Evolutionary conservation across 2,888 invertebrate genomes (phyloP).

Genomic region (Ormyrus rosae): DNA sequence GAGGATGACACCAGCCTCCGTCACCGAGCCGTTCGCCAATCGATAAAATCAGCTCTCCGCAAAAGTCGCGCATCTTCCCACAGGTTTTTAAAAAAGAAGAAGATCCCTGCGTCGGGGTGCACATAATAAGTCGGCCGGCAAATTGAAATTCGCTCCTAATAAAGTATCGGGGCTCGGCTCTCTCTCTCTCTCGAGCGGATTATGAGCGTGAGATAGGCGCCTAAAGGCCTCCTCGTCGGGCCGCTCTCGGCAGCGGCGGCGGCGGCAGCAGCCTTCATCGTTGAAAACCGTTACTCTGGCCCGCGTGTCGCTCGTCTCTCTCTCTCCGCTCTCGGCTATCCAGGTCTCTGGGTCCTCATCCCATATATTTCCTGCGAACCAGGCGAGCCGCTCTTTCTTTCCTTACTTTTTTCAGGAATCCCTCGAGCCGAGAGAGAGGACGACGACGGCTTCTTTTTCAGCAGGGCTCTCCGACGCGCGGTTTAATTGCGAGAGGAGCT

Average conservation of each 20-base stretch:
- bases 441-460: too few species aligned
- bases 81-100: slow-evolving; percentile 14
- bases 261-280: slow-evolving; percentile 69
- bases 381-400: slow-evolving; percentile 31
- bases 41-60: too few species aligned
- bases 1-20: too few species aligned
- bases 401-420: slow-evolving; percentile 25
- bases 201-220: slow-evolving; percentile 43
- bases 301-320: slow-evolving; percentile 57
- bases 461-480: too few species aligned
- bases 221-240: slow-evolving; percentile 22
- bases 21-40: too few species aligned
- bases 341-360: slow-evolving; percentile 75
- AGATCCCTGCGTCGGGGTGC: not conserved
- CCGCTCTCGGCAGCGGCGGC: not conserved
- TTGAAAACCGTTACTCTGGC: slow-evolving; percentile 74
- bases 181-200: slow-evolving; percentile 25
- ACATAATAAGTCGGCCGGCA: slow-evolving; percentile 8
- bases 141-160: slow-evolving; percentile 50
- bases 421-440: not conserved
- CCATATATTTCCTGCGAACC: slow-evolving; percentile 46
- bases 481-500: too few species aligned
- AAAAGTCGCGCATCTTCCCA: not conserved
- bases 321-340: slow-evolving; percentile 64
- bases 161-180: slow-evolving; percentile 34